These are phyloP conservation scores for Craterocephalus amniculus DNA, from an alignment of 2,797 vertebrate genomes.

Conservation along the genomic window DNA sequence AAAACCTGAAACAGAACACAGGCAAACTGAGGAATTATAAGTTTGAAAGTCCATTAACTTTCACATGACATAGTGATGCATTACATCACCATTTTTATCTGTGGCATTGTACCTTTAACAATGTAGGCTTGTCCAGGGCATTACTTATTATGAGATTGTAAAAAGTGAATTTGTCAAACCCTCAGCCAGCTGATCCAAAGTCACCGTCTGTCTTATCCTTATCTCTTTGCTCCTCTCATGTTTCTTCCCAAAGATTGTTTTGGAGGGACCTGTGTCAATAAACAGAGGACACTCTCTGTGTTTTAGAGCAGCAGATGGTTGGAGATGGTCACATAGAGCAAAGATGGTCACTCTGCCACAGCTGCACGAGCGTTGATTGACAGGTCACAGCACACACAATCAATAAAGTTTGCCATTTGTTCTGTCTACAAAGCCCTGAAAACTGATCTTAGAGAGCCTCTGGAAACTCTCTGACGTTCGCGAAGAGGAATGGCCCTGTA, in stretches of 20 bases:
- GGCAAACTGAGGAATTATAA: background rate
- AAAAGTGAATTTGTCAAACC: background rate
- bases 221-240: background rate
- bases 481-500: conserved; percentile 47
- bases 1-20: background rate
- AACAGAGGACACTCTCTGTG: conserved; percentile 17
- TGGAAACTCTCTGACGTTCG: conserved; percentile 52
- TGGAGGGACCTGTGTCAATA: conserved; percentile 20
- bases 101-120: background rate
- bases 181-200: background rate
- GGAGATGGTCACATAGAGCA: conserved; percentile 59
- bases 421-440: conserved; percentile 55
- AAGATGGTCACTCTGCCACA: conserved; percentile 44
- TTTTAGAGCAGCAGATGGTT: conserved; percentile 58
- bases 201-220: background rate
- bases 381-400: conserved; percentile 69
- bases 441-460: conserved; percentile 58
- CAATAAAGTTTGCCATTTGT: conserved; percentile 74
- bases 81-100: background rate
- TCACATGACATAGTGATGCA: background rate
- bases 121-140: background rate
- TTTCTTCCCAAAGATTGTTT: conserved; percentile 30
- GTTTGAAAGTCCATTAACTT: background rate
- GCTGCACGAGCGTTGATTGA: conserved; percentile 62
- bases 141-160: background rate